Evolutionary conservation across 2,113 vertebrate genomes (phyloP).

Genomic region (Suncus etruscus): DNA sequence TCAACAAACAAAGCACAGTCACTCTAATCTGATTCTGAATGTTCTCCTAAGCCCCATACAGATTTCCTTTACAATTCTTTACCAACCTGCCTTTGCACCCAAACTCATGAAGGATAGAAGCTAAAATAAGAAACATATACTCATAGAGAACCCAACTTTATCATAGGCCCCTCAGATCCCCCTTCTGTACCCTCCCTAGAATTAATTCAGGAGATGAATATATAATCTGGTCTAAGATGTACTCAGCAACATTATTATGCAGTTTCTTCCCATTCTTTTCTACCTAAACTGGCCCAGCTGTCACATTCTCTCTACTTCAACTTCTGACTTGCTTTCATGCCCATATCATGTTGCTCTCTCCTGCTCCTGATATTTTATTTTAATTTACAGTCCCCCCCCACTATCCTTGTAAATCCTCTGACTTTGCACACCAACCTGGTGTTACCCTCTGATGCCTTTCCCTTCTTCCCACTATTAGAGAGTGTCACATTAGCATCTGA

Average conservation of each 20-base stretch:
- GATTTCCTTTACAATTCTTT: background rate
- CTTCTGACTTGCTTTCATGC: conserved; percentile 60
- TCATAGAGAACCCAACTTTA: background rate
- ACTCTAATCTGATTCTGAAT: background rate
- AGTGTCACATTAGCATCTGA: conserved; percentile 86
- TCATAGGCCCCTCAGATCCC: background rate
- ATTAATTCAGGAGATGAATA: conserved; percentile 78
- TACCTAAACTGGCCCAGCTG: conserved; percentile 78
- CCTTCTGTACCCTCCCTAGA: conserved; percentile 16
- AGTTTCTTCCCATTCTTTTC: conserved; percentile 76
- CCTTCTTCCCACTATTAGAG: conserved; percentile 81
- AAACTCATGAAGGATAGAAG: background rate
- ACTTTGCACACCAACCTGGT: conserved; percentile 66
- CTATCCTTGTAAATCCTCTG: conserved; percentile 61
- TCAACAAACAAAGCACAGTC: background rate
- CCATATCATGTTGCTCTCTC: conserved; percentile 79
- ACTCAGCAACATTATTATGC: conserved; percentile 79
- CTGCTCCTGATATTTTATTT: conserved; percentile 83
- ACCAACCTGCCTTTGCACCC: too few relatives aligned
- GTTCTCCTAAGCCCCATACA: background rate
- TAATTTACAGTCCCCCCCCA: conserved; percentile 71
- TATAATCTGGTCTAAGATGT: conserved; percentile 82
- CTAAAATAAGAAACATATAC: background rate
- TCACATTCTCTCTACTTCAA: conserved; percentile 68
- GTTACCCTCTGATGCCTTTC: conserved; percentile 65